Evolutionary conservation across 53 echinoderm and acorn worm species (phyloP).

Genomic region (Henricia sp.): DNA sequence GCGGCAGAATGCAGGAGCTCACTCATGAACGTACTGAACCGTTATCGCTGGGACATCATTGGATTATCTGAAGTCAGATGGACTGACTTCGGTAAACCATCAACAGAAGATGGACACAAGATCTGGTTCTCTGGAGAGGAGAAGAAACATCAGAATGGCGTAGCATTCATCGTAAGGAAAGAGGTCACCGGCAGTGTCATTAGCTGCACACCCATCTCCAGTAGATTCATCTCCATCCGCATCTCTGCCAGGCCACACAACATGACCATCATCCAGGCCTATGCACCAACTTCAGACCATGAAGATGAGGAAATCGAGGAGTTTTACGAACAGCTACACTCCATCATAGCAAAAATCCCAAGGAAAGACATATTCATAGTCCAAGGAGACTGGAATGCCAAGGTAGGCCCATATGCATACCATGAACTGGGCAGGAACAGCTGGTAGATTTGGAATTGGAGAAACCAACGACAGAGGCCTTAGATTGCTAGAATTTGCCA

Average conservation of each 20-base stretch:
- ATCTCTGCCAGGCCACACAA: background rate
- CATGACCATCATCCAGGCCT: background rate
- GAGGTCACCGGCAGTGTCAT: background rate
- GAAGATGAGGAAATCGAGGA: constrained; percentile 1
- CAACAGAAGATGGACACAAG: no score
- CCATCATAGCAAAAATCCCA: no score
- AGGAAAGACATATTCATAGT: no score
- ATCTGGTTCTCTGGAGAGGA: constrained; percentile 18
- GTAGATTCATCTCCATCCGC: constrained; percentile 11
- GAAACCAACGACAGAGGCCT: no score
- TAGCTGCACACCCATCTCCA: constrained; percentile 18
- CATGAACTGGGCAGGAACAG: no score
- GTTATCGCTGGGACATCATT: no score
- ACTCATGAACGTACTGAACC: constrained; percentile 29
- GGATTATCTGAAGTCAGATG: constrained; percentile 18
- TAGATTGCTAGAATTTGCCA: no score
- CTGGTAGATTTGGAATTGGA: no score
- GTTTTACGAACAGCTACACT: background rate
- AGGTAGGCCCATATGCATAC: no score
- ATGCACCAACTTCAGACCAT: constrained; percentile 4
- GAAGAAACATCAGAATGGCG: background rate
- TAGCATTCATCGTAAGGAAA: constrained; percentile 1
- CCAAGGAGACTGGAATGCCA: no score
- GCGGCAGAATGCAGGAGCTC: constrained; percentile 10
- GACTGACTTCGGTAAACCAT: background rate